Evolutionary conservation across 2,797 vertebrate genomes (phyloP), one percentile per base, ranked within the genome.

Genomic region (Thripadectes ignobilis): DNA sequence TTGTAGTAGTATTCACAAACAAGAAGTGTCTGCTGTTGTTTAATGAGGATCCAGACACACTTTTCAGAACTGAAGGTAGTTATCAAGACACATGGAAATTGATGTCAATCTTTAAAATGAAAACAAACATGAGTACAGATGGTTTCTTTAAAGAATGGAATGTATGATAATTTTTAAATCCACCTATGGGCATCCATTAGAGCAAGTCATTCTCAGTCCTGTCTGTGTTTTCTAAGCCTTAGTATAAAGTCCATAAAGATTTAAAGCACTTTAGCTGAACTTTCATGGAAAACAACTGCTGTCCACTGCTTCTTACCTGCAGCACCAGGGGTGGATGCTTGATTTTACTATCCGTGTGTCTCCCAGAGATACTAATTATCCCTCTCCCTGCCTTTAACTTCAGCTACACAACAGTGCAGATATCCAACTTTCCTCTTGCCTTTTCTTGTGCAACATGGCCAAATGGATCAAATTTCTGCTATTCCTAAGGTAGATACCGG

Each of bases 351-450:
- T 57, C 30, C 34, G 39, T 12, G 14, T 68, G 12, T 63, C 68
- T 84, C 86, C 73, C 34, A 63, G n/a, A 91, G 29, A 34, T 48
- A 21, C 15, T 57, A 9, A 17, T 78, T 80, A 34, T 79, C 59
- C 49, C 59, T 54, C 26, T 61, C 38, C 55, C n/a, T 62, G n/a
- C 39, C 55, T n/a, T 12, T 66, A 65, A 39, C 57, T 74, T 76
- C 38, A 80, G 45, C 27, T 36, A 30, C 45, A 36, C 3, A 2
- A 59, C 0, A 1, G 8, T 0, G 0, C 55, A 29, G 18, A 21
- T 58, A 10, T 69, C 59, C 0, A 1, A 17, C 41, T 61, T 77
- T 30, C 43, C 20, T 72, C 34, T 65, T 51, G 21, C 51, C 36
- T 87, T 71, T 58, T 59, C 24, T 38, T 52, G 6, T 54, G 34